Percentiles rank a stretch among this genome's conserved stretches.
These are phyloP conservation scores for Xylota sylvarum DNA, from an alignment of 2,888 invertebrate species.

Conservation along the genomic window DNA sequence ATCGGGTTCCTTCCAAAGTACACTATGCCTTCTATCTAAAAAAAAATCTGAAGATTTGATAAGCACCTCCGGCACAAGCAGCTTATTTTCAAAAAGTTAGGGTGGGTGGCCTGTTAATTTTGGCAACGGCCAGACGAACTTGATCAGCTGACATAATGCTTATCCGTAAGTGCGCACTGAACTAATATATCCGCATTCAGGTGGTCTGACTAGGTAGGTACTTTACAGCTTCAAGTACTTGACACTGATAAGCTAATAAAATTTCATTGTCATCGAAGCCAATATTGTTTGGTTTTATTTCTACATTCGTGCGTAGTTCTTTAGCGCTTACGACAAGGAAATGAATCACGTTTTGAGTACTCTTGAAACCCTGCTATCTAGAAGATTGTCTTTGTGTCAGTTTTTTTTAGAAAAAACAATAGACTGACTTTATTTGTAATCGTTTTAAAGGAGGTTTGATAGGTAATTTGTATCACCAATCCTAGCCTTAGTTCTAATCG, in stretches of 20 bases:
- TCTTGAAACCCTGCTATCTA: no score
- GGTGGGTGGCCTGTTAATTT: background rate
- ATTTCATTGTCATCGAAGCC: background rate
- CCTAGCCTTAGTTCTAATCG: no score
- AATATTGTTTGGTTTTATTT: background rate
- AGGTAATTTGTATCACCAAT: no score
- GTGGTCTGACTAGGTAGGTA: background rate
- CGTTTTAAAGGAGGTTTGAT: no score
- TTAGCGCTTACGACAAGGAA: no score
- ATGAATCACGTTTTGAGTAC: no score
- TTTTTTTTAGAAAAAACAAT: no score
- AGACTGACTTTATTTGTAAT: no score
- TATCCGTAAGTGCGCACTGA: background rate
- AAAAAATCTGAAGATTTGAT: background rate
- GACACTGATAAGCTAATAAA: background rate
- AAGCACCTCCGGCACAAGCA: background rate
- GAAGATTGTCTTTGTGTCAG: no score
- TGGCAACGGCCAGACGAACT: background rate
- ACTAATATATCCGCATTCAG: background rate
- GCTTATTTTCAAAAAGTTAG: background rate
- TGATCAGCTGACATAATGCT: background rate
- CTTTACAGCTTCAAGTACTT: background rate
- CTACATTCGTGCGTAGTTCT: background rate
- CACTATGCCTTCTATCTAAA: background rate
- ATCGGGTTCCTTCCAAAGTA: constrained; percentile 5